Evolutionary conservation across 1,140 invertebrate genomes (phyloP), one percentile per base, ranked within the genome.

Genomic region (Steinernema feltiae): DNA sequence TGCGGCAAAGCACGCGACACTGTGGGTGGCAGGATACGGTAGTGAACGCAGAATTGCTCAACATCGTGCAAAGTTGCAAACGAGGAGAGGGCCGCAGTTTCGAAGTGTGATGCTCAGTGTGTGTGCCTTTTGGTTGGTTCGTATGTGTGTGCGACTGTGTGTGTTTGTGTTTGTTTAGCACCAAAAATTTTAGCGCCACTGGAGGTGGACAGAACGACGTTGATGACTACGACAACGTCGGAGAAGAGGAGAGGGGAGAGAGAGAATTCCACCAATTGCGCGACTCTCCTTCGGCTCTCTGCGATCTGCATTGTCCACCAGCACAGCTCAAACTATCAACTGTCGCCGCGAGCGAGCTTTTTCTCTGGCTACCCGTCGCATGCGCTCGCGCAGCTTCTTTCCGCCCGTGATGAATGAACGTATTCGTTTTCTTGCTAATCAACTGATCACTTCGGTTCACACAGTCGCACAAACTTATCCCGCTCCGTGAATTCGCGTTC

Each of bases 221-320:
- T 27, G 53, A 63, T 21, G 12, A 27, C 24, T 7, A 63, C 53
- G 24, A 63, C 53, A 21, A 3, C 53, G 53, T 7, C 12, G 53
- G 24, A 63, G 53, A 63, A 27, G 53, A 46, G 41, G 41, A n/a
- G 7, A 12, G 41, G 7, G 7, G 15, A 27, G 53, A 63, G 53
- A 63, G 53, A 63, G 53, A 63, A 63, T 63, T 63, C 53, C 53
- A 63, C 53, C 53, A 27, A 63, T 63, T 63, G 53, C 53, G 53
- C 53, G 53, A 63, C 53, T 63, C 24, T 63, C 53, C 53, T 63
- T 63, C 53, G 24, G 53, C 53, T 63, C 53, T 63, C 53, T 27
- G 53, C 53, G 53, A 63, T 63, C 53, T 63, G 53, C 24, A 63
- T 63, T 63, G 53, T 63, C 53, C 53, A 63, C 53, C 53, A 27